These are phyloP conservation scores for Pseudolaguvia tuberculata DNA, from an alignment of 2,113 vertebrate genomes.

Conservation along the genomic window DNA sequence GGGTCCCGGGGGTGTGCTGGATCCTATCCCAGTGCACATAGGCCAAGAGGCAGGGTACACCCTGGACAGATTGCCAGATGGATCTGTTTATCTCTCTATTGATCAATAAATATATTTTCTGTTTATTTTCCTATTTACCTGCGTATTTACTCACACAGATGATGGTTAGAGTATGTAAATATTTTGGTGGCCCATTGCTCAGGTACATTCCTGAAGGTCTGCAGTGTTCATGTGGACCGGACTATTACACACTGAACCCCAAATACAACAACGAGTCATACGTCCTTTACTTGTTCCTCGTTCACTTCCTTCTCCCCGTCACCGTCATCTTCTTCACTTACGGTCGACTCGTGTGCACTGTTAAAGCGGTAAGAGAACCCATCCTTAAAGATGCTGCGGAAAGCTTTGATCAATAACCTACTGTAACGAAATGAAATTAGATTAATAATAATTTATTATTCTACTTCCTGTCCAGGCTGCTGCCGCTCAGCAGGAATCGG, in stretches of 20 bases:
- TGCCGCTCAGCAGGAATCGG: slow-evolving; percentile 66
- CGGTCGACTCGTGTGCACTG: slow-evolving; percentile 67
- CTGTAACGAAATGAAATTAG: not conserved
- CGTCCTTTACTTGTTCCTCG: slow-evolving; percentile 64
- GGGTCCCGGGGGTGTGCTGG: too few species aligned
- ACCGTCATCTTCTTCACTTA: slow-evolving; percentile 67
- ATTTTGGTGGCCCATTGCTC: not conserved
- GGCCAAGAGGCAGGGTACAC: too few species aligned
- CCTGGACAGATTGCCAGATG: too few species aligned
- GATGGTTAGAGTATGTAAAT: too few species aligned
- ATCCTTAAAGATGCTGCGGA: not conserved
- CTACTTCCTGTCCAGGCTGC: slow-evolving; percentile 54
- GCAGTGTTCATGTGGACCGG: slow-evolving; percentile 68
- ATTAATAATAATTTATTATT: too few species aligned
- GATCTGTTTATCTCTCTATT: too few species aligned
- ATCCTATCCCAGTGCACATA: too few species aligned
- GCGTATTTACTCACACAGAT: too few species aligned
- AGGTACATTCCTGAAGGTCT: slow-evolving; percentile 71
- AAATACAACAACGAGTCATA: slow-evolving; percentile 71
- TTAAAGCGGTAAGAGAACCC: slow-evolving; percentile 62
- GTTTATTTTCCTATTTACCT: too few species aligned
- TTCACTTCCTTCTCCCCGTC: slow-evolving; percentile 64
- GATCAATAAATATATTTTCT: too few species aligned
- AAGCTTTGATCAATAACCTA: not conserved
- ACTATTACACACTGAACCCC: slow-evolving; percentile 69